phyloP scores from a whole-genome alignment of 30 jellyfish, hydroid and myxozoan genomes.

The Catostylus mosaicus region DNA sequence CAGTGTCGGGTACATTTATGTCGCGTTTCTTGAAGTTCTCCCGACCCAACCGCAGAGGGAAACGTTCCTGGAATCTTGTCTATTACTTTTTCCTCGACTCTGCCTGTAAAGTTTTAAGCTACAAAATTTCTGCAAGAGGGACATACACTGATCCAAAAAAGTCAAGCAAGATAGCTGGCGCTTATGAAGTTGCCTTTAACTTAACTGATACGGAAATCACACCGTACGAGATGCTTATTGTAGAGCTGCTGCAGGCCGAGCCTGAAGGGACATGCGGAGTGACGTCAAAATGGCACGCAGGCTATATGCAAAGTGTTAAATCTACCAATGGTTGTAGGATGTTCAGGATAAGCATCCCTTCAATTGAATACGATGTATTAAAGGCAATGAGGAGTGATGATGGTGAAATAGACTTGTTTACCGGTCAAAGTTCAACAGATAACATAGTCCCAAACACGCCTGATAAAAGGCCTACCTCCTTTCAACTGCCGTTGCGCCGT shows the following conservation, averaged over 20 bases:
- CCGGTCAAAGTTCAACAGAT: conserved; percentile 79
- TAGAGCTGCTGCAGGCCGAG: conserved; percentile 59
- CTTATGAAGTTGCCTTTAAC: conserved; percentile 51
- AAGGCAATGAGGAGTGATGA: conserved; percentile 36
- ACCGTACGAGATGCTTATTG: conserved; percentile 73
- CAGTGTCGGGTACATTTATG: conserved; percentile 51
- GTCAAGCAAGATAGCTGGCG: conserved; percentile 62
- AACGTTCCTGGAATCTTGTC: conserved; percentile 55
- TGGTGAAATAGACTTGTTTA: conserved; percentile 56
- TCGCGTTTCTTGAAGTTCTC: conserved; percentile 65
- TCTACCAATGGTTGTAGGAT: conserved; percentile 77
- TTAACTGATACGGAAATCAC: conserved; percentile 69
- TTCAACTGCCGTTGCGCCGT: conserved; percentile 68
- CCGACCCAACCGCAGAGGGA: conserved; percentile 18
- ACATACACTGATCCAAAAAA: conserved; percentile 37
- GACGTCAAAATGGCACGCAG: conserved; percentile 79
- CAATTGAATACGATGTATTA: conserved; percentile 69
- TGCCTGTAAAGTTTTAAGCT: conserved; percentile 64
- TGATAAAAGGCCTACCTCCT: conserved; percentile 70
- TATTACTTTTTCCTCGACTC: conserved; percentile 69
- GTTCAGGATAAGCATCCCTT: conserved; percentile 77
- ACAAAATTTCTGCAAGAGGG: conserved; percentile 65
- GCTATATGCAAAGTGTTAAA: conserved; percentile 81
- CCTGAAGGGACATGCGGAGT: conserved; percentile 87
- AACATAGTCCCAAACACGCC: conserved; percentile 32